Conservation (phyloP, 1,140 invertebrate species). For the Metopolophium dirhodum region DNA sequence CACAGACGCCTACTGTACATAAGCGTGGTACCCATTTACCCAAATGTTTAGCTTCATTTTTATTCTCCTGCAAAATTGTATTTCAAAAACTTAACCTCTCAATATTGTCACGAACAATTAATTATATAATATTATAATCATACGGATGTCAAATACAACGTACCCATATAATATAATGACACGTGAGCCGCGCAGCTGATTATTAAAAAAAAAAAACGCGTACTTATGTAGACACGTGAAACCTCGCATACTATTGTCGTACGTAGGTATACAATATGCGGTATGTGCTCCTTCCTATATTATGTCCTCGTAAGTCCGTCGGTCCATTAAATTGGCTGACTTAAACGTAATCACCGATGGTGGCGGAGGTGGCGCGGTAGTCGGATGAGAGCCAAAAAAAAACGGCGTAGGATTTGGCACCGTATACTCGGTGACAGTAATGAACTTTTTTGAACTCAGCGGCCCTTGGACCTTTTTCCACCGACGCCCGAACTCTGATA, state of each 20-base stretch:
- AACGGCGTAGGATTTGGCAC: neutral
- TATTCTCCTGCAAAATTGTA: no score
- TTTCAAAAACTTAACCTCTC: no score
- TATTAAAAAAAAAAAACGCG: neutral
- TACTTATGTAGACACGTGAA: neutral
- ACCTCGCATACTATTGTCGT: neutral
- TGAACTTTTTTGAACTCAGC: neutral
- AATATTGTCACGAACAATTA: no score
- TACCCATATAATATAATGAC: no score
- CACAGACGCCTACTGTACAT: no score
- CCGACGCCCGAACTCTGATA: neutral
- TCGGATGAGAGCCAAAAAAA: slow-evolving; percentile 10
- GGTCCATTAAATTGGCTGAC: neutral
- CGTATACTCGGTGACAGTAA: neutral
- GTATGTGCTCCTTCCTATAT: neutral
- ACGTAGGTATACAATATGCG: neutral
- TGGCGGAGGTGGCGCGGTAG: neutral
- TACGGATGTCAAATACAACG: no score
- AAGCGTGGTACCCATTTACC: no score
- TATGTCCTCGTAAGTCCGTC: neutral
- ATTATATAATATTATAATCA: no score
- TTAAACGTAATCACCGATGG: neutral
- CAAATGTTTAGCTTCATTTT: no score
- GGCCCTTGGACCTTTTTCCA: neutral
- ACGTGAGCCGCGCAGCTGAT: no score